Evolutionary conservation across 2,797 vertebrate genomes (phyloP), one percentile per base, ranked within the genome.

Genomic region (Sandelia bainsii): DNA sequence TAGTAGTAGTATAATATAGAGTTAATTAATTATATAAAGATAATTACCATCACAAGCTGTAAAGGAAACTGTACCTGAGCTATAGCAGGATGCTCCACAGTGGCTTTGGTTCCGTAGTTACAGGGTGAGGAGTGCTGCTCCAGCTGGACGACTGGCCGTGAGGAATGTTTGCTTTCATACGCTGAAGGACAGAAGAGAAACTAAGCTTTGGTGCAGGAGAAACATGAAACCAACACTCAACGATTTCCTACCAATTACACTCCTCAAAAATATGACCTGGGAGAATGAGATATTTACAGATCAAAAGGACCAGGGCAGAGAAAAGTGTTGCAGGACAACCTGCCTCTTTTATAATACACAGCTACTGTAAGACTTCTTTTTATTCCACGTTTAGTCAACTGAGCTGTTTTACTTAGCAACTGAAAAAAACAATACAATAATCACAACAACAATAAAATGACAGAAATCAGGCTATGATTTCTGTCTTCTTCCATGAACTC

Each of bases 81-180:
- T 80, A 95, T 77, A 65, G 93, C 78, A 42, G 94, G 90, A 73
- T 92, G 94, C 44, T 93, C 85, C 23, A 90, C 80, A 19, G 86
- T 54, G 56, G 93, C 72, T 84, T 96, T 96, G 87, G 87, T 51
- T 72, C 93, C 91, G 32, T 96, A 95, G 81, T 86, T 93, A 73
- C 94, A 88, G 45, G 95, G 92, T 1, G 95, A 95, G 45, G 91
- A 78, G 89, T 94, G 82, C 64, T 77, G 95, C 84, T 91, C 95
- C 68, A 93, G 91, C 81, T 93, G 94, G 75, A 87, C 88, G 59
- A 79, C 34, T 49, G 92, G 40, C 79, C 93, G 69, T 0, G 81
- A 66, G 10, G 79, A 45, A 45, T 73, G 83, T 70, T 87, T 88
- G 69, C 77, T 81, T 54, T 93, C 91, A 51, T 89, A 90, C 8